phyloP scores from a whole-genome alignment of 1,140 invertebrate species.

The Gerris buenoi region DNA sequence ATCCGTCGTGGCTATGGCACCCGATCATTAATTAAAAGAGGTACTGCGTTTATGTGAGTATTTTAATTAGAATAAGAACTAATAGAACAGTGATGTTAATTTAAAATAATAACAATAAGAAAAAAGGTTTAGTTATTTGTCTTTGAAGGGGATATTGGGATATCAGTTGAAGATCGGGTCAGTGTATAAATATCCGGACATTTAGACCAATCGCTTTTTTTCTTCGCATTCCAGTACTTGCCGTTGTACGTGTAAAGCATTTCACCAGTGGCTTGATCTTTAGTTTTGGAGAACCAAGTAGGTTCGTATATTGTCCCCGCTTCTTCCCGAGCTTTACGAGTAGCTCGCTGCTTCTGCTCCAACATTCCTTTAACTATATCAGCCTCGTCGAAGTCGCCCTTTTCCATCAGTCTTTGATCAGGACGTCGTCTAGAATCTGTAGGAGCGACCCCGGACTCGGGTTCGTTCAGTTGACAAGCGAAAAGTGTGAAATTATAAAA shows the following conservation, averaged over 20 bases:
- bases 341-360: conserved; percentile 85
- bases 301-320: conserved; percentile 60
- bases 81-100: too few species aligned
- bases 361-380: conserved; percentile 81
- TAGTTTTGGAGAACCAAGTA: conserved; percentile 76
- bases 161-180: too few species aligned
- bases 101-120: too few species aligned
- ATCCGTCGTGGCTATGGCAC: too few species aligned
- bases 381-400: conserved; percentile 91
- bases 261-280: conserved; percentile 60
- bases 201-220: conserved; percentile 67
- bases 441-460: conserved; percentile 78
- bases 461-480: conserved; percentile 91
- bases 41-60: too few species aligned
- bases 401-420: conserved; percentile 95
- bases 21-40: too few species aligned
- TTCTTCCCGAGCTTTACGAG: conserved; percentile 52
- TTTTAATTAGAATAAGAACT: too few species aligned
- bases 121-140: too few species aligned
- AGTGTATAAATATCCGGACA: conserved; percentile 59
- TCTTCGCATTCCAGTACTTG: conserved; percentile 88
- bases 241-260: conserved; percentile 72
- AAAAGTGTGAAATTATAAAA: conserved; percentile 91
- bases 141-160: too few species aligned
- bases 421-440: conserved; percentile 84